These are phyloP conservation scores for Campylomormyrus numenius DNA, from an alignment of 2,113 vertebrate species.

Conservation along the genomic window DNA sequence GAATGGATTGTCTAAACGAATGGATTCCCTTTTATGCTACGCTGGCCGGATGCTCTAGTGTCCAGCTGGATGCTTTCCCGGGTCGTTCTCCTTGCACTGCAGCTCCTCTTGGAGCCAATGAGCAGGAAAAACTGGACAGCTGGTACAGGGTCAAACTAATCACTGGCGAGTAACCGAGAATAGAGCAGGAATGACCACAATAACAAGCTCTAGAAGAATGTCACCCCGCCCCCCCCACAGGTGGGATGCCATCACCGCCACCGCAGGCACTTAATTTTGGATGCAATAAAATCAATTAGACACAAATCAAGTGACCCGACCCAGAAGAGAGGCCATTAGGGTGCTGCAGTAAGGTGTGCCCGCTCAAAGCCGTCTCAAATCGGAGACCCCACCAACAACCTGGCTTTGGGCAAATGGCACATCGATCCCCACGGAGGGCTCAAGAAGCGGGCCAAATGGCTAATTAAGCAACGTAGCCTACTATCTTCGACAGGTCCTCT, in stretches of 20 bases:
- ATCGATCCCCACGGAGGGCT: not conserved
- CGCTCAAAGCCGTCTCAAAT: not conserved
- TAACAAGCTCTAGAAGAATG: not conserved
- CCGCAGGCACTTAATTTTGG: not conserved
- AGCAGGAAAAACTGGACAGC: slow-evolving; percentile 21
- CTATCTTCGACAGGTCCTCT: not conserved
- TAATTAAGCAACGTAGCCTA: not conserved
- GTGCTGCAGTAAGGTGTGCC: not conserved
- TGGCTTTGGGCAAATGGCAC: not conserved
- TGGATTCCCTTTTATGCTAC: no score
- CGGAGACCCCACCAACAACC: not conserved
- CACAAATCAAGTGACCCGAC: slow-evolving; percentile 19
- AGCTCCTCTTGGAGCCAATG: slow-evolving; percentile 19
- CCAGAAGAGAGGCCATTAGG: slow-evolving; percentile 29
- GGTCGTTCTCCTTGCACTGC: not conserved
- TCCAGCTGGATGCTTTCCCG: not conserved
- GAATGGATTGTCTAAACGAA: not conserved
- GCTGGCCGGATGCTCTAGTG: not conserved
- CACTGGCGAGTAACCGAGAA: slow-evolving; percentile 11
- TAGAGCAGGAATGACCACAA: slow-evolving; percentile 16
- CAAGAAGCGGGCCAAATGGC: not conserved
- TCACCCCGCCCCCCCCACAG: slow-evolving; percentile 9
- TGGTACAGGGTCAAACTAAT: slow-evolving; percentile 25
- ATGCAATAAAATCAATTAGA: not conserved
- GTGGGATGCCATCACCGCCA: not conserved